These are phyloP conservation scores for Aphrophora alni DNA, from an alignment of 2,888 invertebrate genomes.

Conservation along the genomic window DNA sequence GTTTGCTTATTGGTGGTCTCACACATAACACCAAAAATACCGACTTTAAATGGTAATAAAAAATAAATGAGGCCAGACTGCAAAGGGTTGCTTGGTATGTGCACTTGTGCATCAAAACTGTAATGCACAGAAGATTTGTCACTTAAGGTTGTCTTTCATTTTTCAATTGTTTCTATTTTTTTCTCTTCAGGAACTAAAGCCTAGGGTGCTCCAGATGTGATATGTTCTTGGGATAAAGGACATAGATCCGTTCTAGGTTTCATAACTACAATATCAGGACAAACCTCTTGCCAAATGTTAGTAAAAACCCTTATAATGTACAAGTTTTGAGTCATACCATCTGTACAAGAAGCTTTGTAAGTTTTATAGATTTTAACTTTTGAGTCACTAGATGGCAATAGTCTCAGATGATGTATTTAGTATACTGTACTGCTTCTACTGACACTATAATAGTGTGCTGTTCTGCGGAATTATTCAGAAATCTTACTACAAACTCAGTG, in stretches of 20 bases:
- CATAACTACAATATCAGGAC: slow-evolving; percentile 29
- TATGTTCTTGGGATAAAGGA: slow-evolving; percentile 25
- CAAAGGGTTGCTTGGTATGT: slow-evolving; percentile 40
- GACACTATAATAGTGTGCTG: slow-evolving; percentile 13
- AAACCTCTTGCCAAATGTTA: slow-evolving; percentile 16
- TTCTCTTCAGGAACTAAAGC: slow-evolving; percentile 26
- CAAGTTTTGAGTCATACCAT: slow-evolving; percentile 26
- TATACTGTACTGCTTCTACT: background rate
- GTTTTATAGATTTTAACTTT: background rate
- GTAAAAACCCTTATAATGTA: slow-evolving; percentile 20
- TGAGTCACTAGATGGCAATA: slow-evolving; percentile 20
- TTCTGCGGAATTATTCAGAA: slow-evolving; percentile 20
- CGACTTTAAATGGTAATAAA: slow-evolving; percentile 40
- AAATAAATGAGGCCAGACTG: slow-evolving; percentile 42
- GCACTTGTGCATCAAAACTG: slow-evolving; percentile 43
- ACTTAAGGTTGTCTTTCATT: background rate
- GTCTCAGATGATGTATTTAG: background rate
- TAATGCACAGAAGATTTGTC: slow-evolving; percentile 10
- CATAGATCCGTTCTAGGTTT: slow-evolving; percentile 32
- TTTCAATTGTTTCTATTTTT: slow-evolving; percentile 26
- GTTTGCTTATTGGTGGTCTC: slow-evolving; percentile 34
- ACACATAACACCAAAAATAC: slow-evolving; percentile 41
- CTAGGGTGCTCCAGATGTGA: slow-evolving; percentile 27
- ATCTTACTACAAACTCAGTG: background rate
- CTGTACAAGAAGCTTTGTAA: slow-evolving; percentile 28